Evolutionary conservation across 2,113 vertebrate genomes (phyloP).

Genomic region (Leptosomus discolor): DNA sequence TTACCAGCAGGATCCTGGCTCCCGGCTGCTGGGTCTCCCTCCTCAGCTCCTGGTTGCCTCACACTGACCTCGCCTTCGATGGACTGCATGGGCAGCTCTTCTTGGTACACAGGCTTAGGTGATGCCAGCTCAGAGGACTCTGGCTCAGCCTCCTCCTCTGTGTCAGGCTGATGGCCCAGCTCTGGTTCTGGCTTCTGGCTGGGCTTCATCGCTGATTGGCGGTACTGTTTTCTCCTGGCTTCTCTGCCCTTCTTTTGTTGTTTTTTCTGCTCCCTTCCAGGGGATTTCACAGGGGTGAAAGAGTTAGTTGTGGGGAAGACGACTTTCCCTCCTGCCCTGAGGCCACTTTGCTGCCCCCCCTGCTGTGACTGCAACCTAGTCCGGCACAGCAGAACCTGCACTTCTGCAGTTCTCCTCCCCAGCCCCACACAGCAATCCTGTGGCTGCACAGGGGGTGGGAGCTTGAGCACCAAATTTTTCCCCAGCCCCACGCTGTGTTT

Average conservation of each 20-base stretch:
- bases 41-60: background rate
- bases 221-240: background rate
- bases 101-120: background rate
- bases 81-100: background rate
- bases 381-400: background rate
- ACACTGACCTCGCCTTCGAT: background rate
- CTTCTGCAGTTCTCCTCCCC: background rate
- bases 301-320: background rate
- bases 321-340: background rate
- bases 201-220: background rate
- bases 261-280: conserved; percentile 43
- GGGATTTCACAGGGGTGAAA: background rate
- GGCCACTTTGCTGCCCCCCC: fast-evolving
- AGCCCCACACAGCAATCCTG: background rate
- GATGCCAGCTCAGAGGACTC: fast-evolving
- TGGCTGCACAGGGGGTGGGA: fast-evolving
- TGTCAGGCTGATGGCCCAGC: background rate
- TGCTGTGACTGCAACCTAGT: background rate
- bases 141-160: background rate
- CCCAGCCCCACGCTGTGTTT: fast-evolving
- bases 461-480: background rate
- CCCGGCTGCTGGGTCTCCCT: background rate
- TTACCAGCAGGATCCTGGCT: background rate
- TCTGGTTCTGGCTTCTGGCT: background rate
- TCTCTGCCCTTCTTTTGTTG: conserved; percentile 10